phyloP scores from a whole-genome alignment of 2,888 invertebrate species.

The Cerastoderma edule region DNA sequence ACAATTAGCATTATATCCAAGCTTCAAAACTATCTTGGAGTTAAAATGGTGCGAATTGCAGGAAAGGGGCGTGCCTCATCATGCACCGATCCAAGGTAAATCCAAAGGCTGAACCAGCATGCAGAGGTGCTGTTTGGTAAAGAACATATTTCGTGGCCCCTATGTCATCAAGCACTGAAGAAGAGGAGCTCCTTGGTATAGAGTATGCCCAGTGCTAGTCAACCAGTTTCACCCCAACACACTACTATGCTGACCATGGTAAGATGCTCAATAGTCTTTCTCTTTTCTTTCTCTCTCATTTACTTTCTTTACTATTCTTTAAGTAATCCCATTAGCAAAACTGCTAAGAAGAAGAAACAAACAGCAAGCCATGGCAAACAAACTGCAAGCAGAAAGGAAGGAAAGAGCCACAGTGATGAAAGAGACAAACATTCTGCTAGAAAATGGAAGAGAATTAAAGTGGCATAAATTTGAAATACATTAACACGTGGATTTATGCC shows the following conservation, averaged over 20 bases:
- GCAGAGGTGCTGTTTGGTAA: background rate
- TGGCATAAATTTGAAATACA: too few relatives aligned
- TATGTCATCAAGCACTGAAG: background rate
- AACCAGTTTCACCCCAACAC: background rate
- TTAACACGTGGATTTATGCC: too few relatives aligned
- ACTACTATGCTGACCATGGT: background rate
- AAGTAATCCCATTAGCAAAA: background rate
- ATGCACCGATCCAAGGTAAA: background rate
- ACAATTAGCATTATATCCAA: too few relatives aligned
- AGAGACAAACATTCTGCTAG: too few relatives aligned
- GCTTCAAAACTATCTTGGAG: too few relatives aligned
- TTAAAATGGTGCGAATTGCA: too few relatives aligned
- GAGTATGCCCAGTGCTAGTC: background rate
- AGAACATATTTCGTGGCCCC: background rate
- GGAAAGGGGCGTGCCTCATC: constrained; percentile 1
- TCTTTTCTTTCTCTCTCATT: background rate
- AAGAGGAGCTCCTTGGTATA: background rate
- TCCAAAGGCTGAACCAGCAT: background rate
- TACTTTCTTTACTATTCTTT: background rate
- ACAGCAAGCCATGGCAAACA: too few relatives aligned
- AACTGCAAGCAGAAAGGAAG: too few relatives aligned
- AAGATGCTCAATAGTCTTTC: background rate
- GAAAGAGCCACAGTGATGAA: too few relatives aligned
- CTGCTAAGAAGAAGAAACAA: too few relatives aligned
- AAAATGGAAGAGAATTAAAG: too few relatives aligned